These are phyloP conservation scores for Chionomys nivalis DNA, from an alignment of 2,113 vertebrate species.

Conservation along the genomic window DNA sequence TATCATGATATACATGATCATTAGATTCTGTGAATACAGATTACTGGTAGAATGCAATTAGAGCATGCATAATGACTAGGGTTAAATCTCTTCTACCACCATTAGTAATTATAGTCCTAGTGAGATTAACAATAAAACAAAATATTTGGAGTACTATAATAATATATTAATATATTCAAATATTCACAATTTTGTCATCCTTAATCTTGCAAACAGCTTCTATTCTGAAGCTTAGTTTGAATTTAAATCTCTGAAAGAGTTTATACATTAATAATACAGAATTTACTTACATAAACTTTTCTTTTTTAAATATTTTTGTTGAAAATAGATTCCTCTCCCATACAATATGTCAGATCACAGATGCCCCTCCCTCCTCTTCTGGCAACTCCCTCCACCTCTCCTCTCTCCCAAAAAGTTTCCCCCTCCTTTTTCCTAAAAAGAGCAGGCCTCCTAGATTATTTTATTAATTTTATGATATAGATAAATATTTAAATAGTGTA, in stretches of 20 bases:
- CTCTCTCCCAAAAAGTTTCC: neutral
- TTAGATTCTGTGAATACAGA: neutral
- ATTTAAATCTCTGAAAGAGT: no score
- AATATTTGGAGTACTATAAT: rapidly evolving
- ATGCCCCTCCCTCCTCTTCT: neutral
- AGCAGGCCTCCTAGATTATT: neutral
- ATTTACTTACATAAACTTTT: no score
- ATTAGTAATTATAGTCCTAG: neutral
- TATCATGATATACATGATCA: neutral
- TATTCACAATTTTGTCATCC: no score
- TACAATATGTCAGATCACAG: rapidly evolving
- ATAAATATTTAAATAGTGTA: constrained; percentile 54
- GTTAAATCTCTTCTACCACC: neutral
- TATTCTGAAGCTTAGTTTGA: no score
- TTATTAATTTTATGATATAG: constrained; percentile 40
- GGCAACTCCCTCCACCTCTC: neutral
- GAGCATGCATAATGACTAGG: neutral
- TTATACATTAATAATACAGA: no score
- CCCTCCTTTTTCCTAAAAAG: neutral
- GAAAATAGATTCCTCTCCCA: neutral
- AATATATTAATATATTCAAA: no score
- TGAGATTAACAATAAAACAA: neutral
- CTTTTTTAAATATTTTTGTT: no score
- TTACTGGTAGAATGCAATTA: neutral
- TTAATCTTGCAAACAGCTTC: no score